Evolutionary conservation across 1,140 invertebrate genomes (phyloP).

Genomic region (Scaptomyza graminum): DNA sequence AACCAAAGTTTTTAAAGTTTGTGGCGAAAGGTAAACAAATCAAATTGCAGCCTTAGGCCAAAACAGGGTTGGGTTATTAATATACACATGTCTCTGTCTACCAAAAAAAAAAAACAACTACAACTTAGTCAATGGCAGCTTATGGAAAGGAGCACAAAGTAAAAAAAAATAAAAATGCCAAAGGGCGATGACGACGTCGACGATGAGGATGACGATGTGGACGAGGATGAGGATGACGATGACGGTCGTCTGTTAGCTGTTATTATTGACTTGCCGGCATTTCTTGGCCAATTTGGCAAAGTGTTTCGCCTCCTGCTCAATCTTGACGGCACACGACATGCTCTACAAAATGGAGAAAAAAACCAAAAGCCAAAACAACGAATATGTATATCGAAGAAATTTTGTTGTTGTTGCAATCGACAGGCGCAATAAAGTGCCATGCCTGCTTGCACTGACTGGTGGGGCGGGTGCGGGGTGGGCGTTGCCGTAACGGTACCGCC

Average conservation of each 20-base stretch:
- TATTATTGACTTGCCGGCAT: slow-evolving; percentile 49
- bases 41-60: slow-evolving; percentile 42
- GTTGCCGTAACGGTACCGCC: slow-evolving; percentile 50
- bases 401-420: slow-evolving; percentile 54
- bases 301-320: slow-evolving; percentile 58
- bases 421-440: slow-evolving; percentile 69
- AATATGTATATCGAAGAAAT: slow-evolving; percentile 21
- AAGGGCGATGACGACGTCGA: slow-evolving; percentile 28
- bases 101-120: slow-evolving; percentile 18
- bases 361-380: slow-evolving; percentile 7
- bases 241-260: slow-evolving; percentile 42
- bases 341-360: slow-evolving; percentile 9
- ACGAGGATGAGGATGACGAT: slow-evolving; percentile 19
- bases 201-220: slow-evolving; percentile 16
- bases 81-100: slow-evolving; percentile 11
- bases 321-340: slow-evolving; percentile 43
- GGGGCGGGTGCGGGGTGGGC: neutral
- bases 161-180: slow-evolving; percentile 11
- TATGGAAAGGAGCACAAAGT: slow-evolving; percentile 12
- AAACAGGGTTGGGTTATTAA: neutral
- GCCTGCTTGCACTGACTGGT: neutral
- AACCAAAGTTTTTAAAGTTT: neutral
- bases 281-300: slow-evolving; percentile 78
- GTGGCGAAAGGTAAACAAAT: slow-evolving; percentile 54
- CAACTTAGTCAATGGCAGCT: slow-evolving; percentile 34